Conservation (phyloP, 2,888 invertebrate genomes). For the Dryobotodes eremita region DNA sequence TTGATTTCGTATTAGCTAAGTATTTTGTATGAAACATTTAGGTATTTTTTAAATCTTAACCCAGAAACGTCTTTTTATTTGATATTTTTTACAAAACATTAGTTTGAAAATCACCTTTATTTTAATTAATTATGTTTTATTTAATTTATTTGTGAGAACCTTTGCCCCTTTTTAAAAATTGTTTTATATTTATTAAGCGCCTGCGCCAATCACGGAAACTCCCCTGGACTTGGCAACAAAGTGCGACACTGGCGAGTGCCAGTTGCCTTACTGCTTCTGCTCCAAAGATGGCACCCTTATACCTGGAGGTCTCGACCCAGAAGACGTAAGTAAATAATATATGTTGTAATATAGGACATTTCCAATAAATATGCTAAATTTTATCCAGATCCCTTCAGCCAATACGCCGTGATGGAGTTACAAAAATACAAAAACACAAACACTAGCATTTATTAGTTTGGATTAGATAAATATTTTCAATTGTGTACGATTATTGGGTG, state of each 20-base stretch:
- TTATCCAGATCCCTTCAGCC: background rate
- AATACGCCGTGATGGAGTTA: background rate
- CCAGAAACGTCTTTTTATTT: background rate
- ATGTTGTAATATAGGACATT: background rate
- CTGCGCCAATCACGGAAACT: slow-evolving; percentile 95
- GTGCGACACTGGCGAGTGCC: slow-evolving; percentile 94
- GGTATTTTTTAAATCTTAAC: background rate
- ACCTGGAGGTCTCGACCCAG: slow-evolving; percentile 95
- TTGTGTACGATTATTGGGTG: background rate
- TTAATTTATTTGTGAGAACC: background rate
- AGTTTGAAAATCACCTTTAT: background rate
- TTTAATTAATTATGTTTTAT: background rate
- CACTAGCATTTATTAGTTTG: background rate
- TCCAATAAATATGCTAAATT: background rate
- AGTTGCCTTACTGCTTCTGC: slow-evolving; percentile 97
- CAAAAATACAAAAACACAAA: too few species aligned
- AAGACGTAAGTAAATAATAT: slow-evolving; percentile 92
- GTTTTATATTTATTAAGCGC: slow-evolving; percentile 88
- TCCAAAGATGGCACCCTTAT: slow-evolving; percentile 97
- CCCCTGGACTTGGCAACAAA: slow-evolving; percentile 95
- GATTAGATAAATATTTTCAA: background rate
- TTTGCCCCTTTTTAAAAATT: background rate
- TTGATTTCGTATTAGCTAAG: background rate
- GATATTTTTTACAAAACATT: background rate
- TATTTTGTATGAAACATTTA: background rate